These are phyloP conservation scores for Acleris laterana DNA, from an alignment of 2,888 invertebrate genomes.

Conservation along the genomic window DNA sequence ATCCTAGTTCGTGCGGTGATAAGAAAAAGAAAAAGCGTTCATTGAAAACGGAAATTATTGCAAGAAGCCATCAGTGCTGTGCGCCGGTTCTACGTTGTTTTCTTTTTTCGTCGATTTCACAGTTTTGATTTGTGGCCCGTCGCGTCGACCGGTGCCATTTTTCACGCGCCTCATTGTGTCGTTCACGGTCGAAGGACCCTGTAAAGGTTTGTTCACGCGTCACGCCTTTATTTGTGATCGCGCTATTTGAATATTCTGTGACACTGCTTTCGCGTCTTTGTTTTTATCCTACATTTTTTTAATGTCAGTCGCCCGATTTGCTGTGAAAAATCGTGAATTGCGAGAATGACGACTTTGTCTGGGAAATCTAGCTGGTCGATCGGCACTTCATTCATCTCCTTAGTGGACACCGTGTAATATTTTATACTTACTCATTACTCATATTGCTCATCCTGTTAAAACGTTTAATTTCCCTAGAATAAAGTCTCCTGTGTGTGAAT, in stretches of 20 bases:
- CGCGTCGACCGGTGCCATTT: slow-evolving; percentile 64
- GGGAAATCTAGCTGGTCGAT: too few relatives aligned
- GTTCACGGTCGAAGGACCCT: slow-evolving; percentile 60
- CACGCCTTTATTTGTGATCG: slow-evolving; percentile 56
- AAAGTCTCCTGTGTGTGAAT: too few relatives aligned
- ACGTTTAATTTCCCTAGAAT: too few relatives aligned
- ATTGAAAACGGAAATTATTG: slow-evolving; percentile 85
- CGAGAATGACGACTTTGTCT: too few relatives aligned
- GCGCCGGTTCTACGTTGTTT: slow-evolving; percentile 66
- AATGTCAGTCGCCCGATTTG: too few relatives aligned
- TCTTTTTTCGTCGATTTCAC: slow-evolving; percentile 60
- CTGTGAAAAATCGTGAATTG: too few relatives aligned
- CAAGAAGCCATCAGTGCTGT: slow-evolving; percentile 83
- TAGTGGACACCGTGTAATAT: too few relatives aligned
- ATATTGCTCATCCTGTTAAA: too few relatives aligned
- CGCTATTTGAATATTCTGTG: slow-evolving; percentile 52
- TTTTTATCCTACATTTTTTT: slow-evolving; percentile 4
- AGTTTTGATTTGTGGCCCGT: slow-evolving; percentile 74
- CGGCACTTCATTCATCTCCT: too few relatives aligned
- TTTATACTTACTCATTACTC: too few relatives aligned
- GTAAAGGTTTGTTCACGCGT: slow-evolving; percentile 57
- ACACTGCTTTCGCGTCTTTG: slow-evolving; percentile 15
- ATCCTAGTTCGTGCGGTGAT: slow-evolving; percentile 82
- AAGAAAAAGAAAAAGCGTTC: slow-evolving; percentile 83
- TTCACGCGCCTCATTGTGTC: slow-evolving; percentile 72